Evolutionary conservation across 2,113 vertebrate genomes (phyloP), one percentile per base, ranked within the genome.

Genomic region (Tor tambroides): DNA sequence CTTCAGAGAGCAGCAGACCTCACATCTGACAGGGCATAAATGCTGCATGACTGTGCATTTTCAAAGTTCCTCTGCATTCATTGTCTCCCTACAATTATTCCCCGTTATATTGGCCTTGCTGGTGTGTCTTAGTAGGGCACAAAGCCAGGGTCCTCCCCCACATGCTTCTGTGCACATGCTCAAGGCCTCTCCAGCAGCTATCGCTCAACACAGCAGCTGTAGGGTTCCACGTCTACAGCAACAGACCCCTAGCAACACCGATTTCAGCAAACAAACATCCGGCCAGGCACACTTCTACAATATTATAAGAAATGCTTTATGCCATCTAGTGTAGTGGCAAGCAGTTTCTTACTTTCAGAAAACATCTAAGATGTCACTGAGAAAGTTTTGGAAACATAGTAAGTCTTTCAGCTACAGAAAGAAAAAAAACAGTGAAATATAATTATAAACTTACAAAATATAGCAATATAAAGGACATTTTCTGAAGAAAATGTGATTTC

Each of bases 121-220:
- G 43, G 61, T 11, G 10, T n/a, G 79, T 14, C 23, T 85, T 59
- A 78, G 83, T 46, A 41, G 67, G 90, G 88, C 92, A 89, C 6
- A 51, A 69, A 51, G 92, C 90, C 92, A 94, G 88, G 82, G 81
- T 80, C 87, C 85, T 75, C 82, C 54, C 85, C 61, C 67, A 23
- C 61, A 80, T 88, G 41, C 76, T 67, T 87, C 86, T 80, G 77
- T 85, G 81, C 90, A 90, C 90, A 90, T 87, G 87, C 90, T 88
- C 90, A 59, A 86, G 84, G 63, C 56, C 35, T 63, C 81, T 59
- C 51, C 86, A 85, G 19, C 26, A 71, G 75, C 61, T 89, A 90
- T 92, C 91, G 83, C 81, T 94, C 91, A 41, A 87, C 84, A 87
- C 84, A 91, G 93, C 94, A 95, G 94, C 93, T 94, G 94, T 87